A percentile compares a stretch with the other conserved stretches of the same genome.
Conservation (phyloP, 2,113 vertebrate genomes). For the Mastomys natalensis region DNA sequence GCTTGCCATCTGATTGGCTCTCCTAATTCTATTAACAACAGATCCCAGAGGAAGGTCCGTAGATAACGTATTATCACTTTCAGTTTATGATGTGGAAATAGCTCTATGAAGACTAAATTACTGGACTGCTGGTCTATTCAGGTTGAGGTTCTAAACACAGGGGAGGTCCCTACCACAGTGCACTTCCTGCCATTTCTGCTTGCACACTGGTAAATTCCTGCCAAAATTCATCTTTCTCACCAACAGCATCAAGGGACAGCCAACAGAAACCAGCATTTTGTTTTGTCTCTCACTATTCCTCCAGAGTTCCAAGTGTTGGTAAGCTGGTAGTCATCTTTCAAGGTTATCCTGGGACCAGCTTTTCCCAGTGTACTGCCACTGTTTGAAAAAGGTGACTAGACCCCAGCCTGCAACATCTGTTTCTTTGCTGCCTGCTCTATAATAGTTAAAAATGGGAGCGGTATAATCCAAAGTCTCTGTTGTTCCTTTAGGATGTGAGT, state of each 20-base stretch:
- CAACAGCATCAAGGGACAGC: neutral
- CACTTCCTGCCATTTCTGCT: neutral
- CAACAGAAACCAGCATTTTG: slow-evolving; percentile 7
- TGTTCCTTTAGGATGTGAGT: neutral
- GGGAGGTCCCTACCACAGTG: neutral
- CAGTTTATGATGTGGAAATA: slow-evolving; percentile 60
- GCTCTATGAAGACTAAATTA: slow-evolving; percentile 42
- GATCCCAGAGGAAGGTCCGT: slow-evolving; percentile 1
- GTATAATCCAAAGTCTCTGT: neutral
- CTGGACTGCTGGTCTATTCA: slow-evolving; percentile 12
- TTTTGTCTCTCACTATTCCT: neutral
- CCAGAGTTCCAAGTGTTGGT: neutral
- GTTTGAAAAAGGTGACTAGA: neutral
- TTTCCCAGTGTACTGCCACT: neutral
- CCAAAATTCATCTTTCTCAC: neutral
- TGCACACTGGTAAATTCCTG: slow-evolving; percentile 14
- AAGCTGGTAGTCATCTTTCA: neutral
- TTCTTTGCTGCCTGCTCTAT: neutral
- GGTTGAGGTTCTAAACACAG: neutral
- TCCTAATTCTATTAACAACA: slow-evolving; percentile 51
- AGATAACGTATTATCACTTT: slow-evolving; percentile 54
- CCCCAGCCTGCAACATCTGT: neutral
- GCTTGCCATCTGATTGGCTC: slow-evolving; percentile 61
- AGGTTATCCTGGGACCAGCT: neutral
- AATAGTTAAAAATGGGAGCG: neutral